Evolutionary conservation across 2,888 invertebrate genomes (phyloP), one percentile per base, ranked within the genome.

Genomic region (Synanthedon tipuliformis): DNA sequence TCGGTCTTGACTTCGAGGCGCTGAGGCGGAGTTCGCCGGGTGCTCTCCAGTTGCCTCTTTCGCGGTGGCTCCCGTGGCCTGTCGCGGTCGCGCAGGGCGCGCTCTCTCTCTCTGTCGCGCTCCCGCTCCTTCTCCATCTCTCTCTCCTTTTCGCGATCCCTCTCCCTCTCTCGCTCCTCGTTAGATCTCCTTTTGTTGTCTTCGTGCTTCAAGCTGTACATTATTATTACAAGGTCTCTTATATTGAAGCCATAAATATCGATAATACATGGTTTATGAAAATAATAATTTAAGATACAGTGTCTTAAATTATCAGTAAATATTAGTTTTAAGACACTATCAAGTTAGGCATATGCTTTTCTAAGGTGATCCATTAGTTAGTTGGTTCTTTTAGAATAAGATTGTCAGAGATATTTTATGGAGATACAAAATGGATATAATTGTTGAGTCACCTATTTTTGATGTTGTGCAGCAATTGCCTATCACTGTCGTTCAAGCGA

Each of bases 401-500:
- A 23, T 23, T 23, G 3, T 18, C 18, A 18, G 7, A 27, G 27
- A 27, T n/a, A n/a, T n/a, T n/a, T n/a, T n/a, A n/a, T n/a, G n/a
- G n/a, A n/a, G n/a, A n/a, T n/a, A n/a, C n/a, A 23, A 23, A 23
- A 23, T 23, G 2, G 23, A 23, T 23, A 23, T 23, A 23, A 4
- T 8, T 41, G 2, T 45, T 1, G 8, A 58, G n/a, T 51, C 56
- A 80, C 81, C 77, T 83, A 61, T 66, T 78, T 58, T 84, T 88
- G 18, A 89, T 71, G 45, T 83, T 87, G 57, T 90, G 89, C 5
- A 90, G 65, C 8, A 91, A 71, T 59, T 89, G 89, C 57, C 89
- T 81, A 59, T 91, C 90, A 51, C 79, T 88, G 3, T 89, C 89
- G 53, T 87, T 88, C 48, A 90, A 88, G 3, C 88, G 78, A 41